Evolutionary conservation across 2,797 vertebrate genomes (phyloP), one percentile per base, ranked within the genome.

Genomic region (Lates japonicus): DNA sequence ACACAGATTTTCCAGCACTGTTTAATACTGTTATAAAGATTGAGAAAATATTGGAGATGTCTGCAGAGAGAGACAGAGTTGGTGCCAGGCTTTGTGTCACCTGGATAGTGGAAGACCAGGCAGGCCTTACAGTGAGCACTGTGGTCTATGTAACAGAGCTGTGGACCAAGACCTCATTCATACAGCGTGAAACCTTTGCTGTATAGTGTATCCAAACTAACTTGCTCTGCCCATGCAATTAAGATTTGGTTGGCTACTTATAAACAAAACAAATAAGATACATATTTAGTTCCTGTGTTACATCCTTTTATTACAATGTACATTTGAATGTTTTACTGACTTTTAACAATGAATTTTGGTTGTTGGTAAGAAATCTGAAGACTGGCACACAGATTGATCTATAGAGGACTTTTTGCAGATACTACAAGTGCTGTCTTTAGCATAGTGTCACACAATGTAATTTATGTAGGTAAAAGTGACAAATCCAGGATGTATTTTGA

Each of bases 21-120:
- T 89, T 90, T 93, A 90, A 84, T 88, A 84, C 82, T 85, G 84
- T 93, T 93, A 90, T 89, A 93, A 92, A 94, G 93, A 92, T 79
- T 88, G 77, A 87, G 85, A 86, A 92, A 90, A 78, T 88, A 89
- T 78, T 83, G 82, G 80, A 86, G 64, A 87, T 72, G 88, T 92
- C 89, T 72, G 82, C 62, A 70, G 85, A 88, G 63, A 71, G 77
- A 86, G 85, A 87, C 69, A 70, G 85, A 92, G 89, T 79, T 37
- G 49, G 73, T 87, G 87, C 87, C 83, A 85, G 82, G 62, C 54
- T 66, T 79, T 82, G 88, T 81, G 78, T 90, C 87, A 91, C 76
- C 76, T 82, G 83, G 41, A 83, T 68, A 61, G 74, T 29, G 58
- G 74, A 84, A 84, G 73, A 78, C 76, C 69, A 51, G 69, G 44